phyloP scores from a whole-genome alignment of 2,113 vertebrate species.

The Phainopepla nitens region DNA sequence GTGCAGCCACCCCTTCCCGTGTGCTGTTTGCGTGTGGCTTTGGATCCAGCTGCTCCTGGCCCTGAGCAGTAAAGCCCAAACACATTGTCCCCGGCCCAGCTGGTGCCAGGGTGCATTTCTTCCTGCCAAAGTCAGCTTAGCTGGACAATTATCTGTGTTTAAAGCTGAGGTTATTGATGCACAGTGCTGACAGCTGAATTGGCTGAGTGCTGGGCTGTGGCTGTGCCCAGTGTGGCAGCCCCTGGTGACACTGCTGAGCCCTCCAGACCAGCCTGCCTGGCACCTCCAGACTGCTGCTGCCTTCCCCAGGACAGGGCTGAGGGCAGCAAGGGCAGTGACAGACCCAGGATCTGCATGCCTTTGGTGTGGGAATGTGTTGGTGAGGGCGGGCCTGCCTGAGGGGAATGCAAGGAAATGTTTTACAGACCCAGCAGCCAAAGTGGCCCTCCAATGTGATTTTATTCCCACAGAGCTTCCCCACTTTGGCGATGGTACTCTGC shows the following conservation, averaged over 20 bases:
- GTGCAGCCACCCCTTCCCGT: neutral
- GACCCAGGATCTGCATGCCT: rapidly evolving
- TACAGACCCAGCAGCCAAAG: too few relatives aligned
- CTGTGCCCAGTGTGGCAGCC: neutral
- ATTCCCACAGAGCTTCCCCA: neutral
- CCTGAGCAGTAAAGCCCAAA: neutral
- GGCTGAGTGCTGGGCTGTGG: neutral
- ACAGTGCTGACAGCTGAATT: neutral
- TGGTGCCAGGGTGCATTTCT: neutral
- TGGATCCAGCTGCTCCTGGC: neutral
- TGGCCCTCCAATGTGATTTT: rapidly evolving
- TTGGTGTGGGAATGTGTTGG: neutral
- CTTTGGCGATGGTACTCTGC: neutral
- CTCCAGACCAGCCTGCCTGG: neutral
- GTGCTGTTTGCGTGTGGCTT: rapidly evolving
- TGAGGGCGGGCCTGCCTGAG: neutral
- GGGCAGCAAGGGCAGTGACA: neutral
- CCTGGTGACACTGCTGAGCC: rapidly evolving
- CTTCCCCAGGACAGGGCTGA: neutral
- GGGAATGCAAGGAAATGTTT: neutral
- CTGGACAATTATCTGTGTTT: rapidly evolving
- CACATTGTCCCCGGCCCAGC: neutral
- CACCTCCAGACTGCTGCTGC: neutral
- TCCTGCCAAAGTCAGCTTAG: neutral
- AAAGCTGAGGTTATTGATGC: neutral